phyloP scores from a whole-genome alignment of 2,113 vertebrate species.

The Cyanoderma ruficeps region DNA sequence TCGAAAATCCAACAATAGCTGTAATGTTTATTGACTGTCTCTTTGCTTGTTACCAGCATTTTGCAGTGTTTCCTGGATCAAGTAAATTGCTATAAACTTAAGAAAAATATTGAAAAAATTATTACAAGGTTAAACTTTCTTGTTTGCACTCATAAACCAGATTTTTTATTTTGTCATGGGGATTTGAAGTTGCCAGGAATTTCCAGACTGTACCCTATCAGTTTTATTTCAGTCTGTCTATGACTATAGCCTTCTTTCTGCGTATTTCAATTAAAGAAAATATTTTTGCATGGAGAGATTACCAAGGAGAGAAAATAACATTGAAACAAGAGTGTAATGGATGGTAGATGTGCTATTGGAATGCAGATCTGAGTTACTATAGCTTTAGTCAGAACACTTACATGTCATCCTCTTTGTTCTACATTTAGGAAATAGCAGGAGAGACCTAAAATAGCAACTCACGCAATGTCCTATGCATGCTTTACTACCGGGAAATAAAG shows the following conservation, averaged over 20 bases:
- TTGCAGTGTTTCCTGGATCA: constrained; percentile 6
- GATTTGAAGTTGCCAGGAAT: constrained; percentile 13
- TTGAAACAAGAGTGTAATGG: neutral
- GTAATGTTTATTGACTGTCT: neutral
- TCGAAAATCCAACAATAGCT: neutral
- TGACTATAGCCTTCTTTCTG: neutral
- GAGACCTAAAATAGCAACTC: neutral
- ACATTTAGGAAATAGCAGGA: neutral
- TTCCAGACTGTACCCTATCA: neutral
- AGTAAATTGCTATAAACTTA: neutral
- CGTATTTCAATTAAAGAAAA: neutral
- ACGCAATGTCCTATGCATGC: neutral
- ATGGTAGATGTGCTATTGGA: neutral
- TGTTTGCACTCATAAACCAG: neutral
- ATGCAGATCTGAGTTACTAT: neutral
- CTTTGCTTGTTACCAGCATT: neutral
- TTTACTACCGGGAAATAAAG: neutral
- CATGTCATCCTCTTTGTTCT: neutral
- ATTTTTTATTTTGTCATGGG: neutral
- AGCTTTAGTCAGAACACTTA: neutral
- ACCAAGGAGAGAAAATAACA: neutral
- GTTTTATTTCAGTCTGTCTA: neutral
- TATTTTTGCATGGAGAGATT: neutral
- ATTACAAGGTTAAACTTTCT: neutral
- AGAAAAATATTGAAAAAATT: constrained; percentile 17